A percentile compares a stretch with the other conserved stretches of the same genome.
Conservation (phyloP, 2,113 vertebrate genomes). For the Zosterops japonicus region DNA sequence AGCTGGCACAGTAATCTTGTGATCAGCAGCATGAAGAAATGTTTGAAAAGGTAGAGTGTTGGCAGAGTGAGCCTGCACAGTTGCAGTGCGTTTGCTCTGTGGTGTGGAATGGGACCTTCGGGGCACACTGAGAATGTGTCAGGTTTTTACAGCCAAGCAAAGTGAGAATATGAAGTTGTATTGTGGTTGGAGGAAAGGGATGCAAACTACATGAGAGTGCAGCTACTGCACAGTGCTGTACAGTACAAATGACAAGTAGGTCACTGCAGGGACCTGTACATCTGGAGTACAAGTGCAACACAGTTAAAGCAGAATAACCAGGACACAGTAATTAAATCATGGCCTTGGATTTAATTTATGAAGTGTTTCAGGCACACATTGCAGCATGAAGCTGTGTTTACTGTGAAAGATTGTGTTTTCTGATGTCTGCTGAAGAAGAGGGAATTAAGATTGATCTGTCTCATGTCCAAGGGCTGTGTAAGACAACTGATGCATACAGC, state of each 20-base stretch:
- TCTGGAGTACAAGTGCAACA: slow-evolving; percentile 19
- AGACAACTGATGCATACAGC: slow-evolving; percentile 16
- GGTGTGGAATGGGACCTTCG: neutral
- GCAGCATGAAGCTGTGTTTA: slow-evolving; percentile 44
- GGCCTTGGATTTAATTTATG: slow-evolving; percentile 59
- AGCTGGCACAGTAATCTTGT: neutral
- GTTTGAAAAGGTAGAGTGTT: neutral
- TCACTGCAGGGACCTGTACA: slow-evolving; percentile 22
- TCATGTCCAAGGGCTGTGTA: slow-evolving; percentile 2
- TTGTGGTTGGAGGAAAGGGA: neutral
- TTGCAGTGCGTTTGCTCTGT: slow-evolving; percentile 11
- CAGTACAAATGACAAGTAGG: slow-evolving; percentile 14
- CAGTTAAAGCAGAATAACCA: slow-evolving; percentile 44
- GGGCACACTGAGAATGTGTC: slow-evolving; percentile 17
- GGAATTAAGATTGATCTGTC: slow-evolving; percentile 56
- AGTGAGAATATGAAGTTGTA: slow-evolving; percentile 16
- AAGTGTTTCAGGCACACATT: slow-evolving; percentile 52
- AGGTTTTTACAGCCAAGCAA: slow-evolving; percentile 43
- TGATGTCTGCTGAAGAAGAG: slow-evolving; percentile 20
- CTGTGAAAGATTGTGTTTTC: slow-evolving; percentile 45
- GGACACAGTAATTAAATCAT: slow-evolving; percentile 49
- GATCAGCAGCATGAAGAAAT: neutral
- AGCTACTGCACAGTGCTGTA: neutral
- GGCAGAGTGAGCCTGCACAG: neutral
- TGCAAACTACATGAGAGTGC: neutral